Base-by-base conservation (phyloP, 2,113 vertebrate genomes). In the Seriola aureovittata region DNA sequence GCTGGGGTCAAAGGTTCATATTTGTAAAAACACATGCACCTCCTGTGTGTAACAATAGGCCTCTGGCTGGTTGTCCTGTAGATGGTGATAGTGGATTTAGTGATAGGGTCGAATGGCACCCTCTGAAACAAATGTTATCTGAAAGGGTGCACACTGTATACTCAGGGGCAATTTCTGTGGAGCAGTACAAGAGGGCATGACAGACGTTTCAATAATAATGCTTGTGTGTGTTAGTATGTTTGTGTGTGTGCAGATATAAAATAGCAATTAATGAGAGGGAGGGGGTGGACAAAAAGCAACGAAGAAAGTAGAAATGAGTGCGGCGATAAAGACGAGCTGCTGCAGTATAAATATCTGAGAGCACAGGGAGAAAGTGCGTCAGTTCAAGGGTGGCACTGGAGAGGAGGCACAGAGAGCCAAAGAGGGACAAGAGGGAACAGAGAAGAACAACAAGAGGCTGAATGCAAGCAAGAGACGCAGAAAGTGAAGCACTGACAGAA, bases 51-150 rank as follows among this genome's bases (percentile, higher is more conserved):
- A 59, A 89, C 88, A 90, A 88, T 66, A 88, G 80, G 70, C 62
- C 69, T 44, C 19, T 21, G 50, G 32, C 65, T 83, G 77, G 44
- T 59, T 76, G 65, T 83, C 62, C 55, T 29, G 21, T 46, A 21
- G 60, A 59, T 71, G 67, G 42, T 78, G 78, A 77, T 64, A 29
- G 50, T 38, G 46, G 77, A 84, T 91, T 60, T 63, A 67, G 80
- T 75, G 82, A 86, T 81, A 66, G 32, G 82, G 78, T 91, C 76
- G 88, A 91, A 90, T 58, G 80, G 78, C 71, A 73, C 10, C 42
- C 34, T 5, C 21, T 79, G 88, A 89, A 77, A 79, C 80, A 90
- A 93, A 92, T 89, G 89, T 91, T 94, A 94, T 95, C 88, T 94
- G 89, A 91, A 93, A 85, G 72, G 62, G 64, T 85, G 87, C 92